Evolutionary conservation across 2,888 invertebrate genomes (phyloP).

Genomic region (Hirtodrosophila trivittata): DNA sequence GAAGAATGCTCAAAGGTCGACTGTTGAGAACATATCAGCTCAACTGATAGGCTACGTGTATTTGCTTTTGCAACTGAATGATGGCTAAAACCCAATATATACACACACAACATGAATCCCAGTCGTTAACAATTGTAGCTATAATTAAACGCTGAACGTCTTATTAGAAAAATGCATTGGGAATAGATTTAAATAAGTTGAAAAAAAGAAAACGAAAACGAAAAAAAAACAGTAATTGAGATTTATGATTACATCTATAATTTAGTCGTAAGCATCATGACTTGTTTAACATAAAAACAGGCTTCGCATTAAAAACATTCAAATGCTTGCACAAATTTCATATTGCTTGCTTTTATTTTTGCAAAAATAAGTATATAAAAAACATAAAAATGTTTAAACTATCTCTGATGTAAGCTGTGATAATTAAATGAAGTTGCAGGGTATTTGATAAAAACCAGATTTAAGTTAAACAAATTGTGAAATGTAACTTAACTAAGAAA

Average conservation of each 20-base stretch:
- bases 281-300: slow-evolving; percentile 35
- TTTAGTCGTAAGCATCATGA: slow-evolving; percentile 34
- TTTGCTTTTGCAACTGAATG: slow-evolving; percentile 13
- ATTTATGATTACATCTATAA: not conserved
- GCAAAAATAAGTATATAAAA: slow-evolving; percentile 33
- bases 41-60: slow-evolving; percentile 10
- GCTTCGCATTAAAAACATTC: slow-evolving; percentile 23
- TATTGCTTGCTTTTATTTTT: slow-evolving; percentile 70
- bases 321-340: slow-evolving; percentile 78
- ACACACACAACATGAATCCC: slow-evolving; percentile 1
- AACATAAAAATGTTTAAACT: slow-evolving; percentile 70
- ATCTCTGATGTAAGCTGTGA: slow-evolving; percentile 83
- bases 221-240: too few relatives aligned
- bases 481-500: slow-evolving; percentile 45
- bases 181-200: slow-evolving; percentile 19
- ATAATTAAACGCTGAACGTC: slow-evolving; percentile 2
- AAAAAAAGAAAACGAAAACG: not conserved
- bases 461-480: slow-evolving; percentile 61
- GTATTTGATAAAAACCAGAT: slow-evolving; percentile 78
- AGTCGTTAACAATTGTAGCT: not conserved
- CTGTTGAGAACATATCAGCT: slow-evolving; percentile 53
- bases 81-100: slow-evolving; percentile 8
- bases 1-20: slow-evolving; percentile 26
- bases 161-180: slow-evolving; percentile 25
- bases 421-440: slow-evolving; percentile 83